Evolutionary conservation across 2,888 invertebrate species (phyloP), one percentile per base, ranked within the genome.

Genomic region (Euphydryas editha): DNA sequence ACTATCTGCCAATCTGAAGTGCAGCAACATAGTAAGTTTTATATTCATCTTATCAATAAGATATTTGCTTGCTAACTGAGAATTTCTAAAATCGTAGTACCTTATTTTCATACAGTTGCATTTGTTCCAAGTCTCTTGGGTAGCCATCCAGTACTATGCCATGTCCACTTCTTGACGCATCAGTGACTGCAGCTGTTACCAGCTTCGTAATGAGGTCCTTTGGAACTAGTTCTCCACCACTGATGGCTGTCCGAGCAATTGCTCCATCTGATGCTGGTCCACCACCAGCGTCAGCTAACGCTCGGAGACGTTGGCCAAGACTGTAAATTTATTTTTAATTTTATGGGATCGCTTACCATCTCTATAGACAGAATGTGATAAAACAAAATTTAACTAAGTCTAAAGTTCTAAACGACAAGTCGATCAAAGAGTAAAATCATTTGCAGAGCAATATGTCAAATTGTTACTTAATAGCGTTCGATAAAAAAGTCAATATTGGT

Each of bases 71-170:
- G 17, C 18, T 10, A 17, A 2, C 17, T 44, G 7, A 7, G 7
- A 17, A 10, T 2, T 2, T 18, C 4, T 18, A 18, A 10, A 1
- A 17, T 46, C 46, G 7, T 4, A 2, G 3, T 5, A 98, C 99
- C 95, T 98, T 97, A 65, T 94, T 95, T 87, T 99, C 97, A 84
- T 99, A 99, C 79, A 95, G 95, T 61, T 95, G 94, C 74, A 97
- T 96, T 92, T 99, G 99, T 58, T 95, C 95, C 82, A 98, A 91
- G 79, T 98, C 98, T 64, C 99, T 93, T 0, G 99, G 99, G 84
- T 97, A 99, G 0, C 99, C 99, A 79, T 99, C 99, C 63, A 99
- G 95, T 65, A 99, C 95, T 67, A 99, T 95, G 4, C 99, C 98
- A 21, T 95, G 94, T 8, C 94, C 95, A 46, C 90, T 88, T 68